A percentile compares a stretch with the other conserved stretches of the same genome.
phyloP scores from a whole-genome alignment of 2,113 vertebrate genomes.

The Cercocebus atys region DNA sequence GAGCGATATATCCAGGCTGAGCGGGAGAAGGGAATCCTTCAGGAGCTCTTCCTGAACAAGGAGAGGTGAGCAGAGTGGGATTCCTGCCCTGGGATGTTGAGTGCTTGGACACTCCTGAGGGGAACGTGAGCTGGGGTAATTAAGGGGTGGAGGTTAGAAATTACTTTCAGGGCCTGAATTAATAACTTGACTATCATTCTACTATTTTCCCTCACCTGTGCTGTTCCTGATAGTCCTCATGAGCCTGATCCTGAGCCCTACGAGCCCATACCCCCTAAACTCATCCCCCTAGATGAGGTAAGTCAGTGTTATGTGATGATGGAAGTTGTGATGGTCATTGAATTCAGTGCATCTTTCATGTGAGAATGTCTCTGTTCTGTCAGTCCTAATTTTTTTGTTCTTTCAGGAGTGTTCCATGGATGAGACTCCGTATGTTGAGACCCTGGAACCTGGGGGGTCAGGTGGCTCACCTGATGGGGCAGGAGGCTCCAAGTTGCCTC shows the following conservation, averaged over 20 bases:
- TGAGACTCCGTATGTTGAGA: conserved; percentile 86
- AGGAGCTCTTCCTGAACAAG: conserved; percentile 97
- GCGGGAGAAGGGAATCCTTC: conserved; percentile 94
- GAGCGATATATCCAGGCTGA: conserved; percentile 93
- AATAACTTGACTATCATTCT: neutral
- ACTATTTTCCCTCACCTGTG: conserved; percentile 12
- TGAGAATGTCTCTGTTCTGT: neutral
- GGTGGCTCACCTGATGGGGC: conserved; percentile 79
- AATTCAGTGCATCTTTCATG: neutral
- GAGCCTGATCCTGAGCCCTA: conserved; percentile 95
- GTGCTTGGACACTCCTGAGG: neutral
- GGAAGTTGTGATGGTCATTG: neutral
- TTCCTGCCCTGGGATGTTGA: neutral
- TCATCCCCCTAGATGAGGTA: conserved; percentile 95
- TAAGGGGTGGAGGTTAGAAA: neutral
- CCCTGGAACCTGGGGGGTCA: conserved; percentile 82
- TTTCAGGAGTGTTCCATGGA: conserved; percentile 90
- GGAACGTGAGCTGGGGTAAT: neutral
- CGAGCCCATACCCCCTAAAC: conserved; percentile 91
- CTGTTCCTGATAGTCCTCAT: conserved; percentile 89
- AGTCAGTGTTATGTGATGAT: accelerated
- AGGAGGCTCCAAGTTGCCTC: conserved; percentile 90
- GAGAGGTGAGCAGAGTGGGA: conserved; percentile 87
- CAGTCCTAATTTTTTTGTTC: neutral
- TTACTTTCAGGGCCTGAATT: neutral